Percentiles rank a stretch among this genome's conserved stretches.
Evolutionary conservation across 2,797 vertebrate species (phyloP).

Genomic region (Cyclopterus lumpus): DNA sequence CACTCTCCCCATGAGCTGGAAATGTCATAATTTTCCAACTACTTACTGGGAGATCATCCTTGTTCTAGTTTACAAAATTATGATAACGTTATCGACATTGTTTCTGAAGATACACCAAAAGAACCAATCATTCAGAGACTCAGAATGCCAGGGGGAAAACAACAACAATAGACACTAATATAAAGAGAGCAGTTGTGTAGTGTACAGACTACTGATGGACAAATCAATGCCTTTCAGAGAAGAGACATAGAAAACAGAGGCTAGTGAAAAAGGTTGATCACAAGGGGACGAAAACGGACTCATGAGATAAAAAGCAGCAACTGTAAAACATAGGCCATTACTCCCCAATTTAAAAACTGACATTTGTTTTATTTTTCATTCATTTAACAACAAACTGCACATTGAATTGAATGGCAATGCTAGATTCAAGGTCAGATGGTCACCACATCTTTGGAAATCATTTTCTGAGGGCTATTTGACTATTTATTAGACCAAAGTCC

Average conservation of each 20-base stretch:
- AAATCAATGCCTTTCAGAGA: too few relatives aligned
- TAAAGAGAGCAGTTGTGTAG: background rate
- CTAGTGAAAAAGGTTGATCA: background rate
- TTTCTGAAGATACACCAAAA: background rate
- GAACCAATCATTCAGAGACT: background rate
- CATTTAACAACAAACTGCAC: background rate
- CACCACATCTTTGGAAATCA: background rate
- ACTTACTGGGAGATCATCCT: background rate
- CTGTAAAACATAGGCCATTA: background rate
- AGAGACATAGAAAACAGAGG: too few relatives aligned
- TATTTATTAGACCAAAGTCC: background rate
- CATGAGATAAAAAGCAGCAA: background rate
- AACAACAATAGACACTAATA: background rate
- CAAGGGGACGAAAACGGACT: background rate
- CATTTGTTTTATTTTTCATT: slow-evolving; percentile 1
- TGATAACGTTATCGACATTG: background rate
- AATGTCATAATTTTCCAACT: background rate
- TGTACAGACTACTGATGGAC: background rate
- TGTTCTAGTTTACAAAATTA: background rate
- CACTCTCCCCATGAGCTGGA: background rate
- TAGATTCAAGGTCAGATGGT: background rate
- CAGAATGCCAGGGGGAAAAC: background rate
- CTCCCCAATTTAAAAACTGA: background rate
- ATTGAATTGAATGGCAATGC: background rate
- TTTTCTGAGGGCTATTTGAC: background rate